Evolutionary conservation across 2,113 vertebrate species (phyloP).

Genomic region (Paralichthys olivaceus): DNA sequence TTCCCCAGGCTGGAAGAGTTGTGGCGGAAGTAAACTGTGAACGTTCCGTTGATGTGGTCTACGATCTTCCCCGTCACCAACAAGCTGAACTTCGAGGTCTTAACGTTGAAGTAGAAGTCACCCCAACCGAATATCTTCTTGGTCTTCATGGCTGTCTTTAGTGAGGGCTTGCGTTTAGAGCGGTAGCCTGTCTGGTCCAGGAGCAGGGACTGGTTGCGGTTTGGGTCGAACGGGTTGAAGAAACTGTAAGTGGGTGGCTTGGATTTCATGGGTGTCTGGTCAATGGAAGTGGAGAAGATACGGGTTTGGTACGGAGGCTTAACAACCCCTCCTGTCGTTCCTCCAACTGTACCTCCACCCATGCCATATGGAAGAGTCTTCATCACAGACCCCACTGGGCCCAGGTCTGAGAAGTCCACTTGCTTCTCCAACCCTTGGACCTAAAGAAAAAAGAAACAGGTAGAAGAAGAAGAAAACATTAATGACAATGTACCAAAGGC

Average conservation of each 20-base stretch:
- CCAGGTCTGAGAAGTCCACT: slow-evolving; percentile 88
- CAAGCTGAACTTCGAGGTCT: slow-evolving; percentile 91
- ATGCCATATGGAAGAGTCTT: slow-evolving; percentile 84
- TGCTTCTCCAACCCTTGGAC: slow-evolving; percentile 86
- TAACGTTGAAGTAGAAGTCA: slow-evolving; percentile 97
- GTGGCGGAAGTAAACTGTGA: slow-evolving; percentile 97
- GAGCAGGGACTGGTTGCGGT: slow-evolving; percentile 82
- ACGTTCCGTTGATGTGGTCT: slow-evolving; percentile 97
- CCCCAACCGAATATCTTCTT: slow-evolving; percentile 99
- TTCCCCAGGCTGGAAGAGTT: slow-evolving; percentile 96
- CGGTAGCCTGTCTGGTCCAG: slow-evolving; percentile 84
- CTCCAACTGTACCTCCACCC: slow-evolving; percentile 65
- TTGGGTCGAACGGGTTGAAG: slow-evolving; percentile 83
- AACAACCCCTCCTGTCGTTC: slow-evolving; percentile 67
- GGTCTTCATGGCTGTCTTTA: slow-evolving; percentile 89
- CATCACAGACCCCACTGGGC: slow-evolving; percentile 79
- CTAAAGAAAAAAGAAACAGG: slow-evolving; percentile 75
- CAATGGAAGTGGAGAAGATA: slow-evolving; percentile 79
- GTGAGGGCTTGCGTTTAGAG: slow-evolving; percentile 88
- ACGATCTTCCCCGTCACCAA: slow-evolving; percentile 91
- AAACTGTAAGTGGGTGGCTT: slow-evolving; percentile 80
- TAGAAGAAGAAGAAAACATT: slow-evolving; percentile 1
- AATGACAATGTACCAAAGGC: background rate
- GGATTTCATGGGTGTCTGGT: slow-evolving; percentile 82
- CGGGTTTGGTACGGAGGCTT: slow-evolving; percentile 84